Percentiles rank a stretch among this genome's conserved stretches.
These are phyloP conservation scores for Alloscopus bannaensis DNA, from an alignment of 2,888 invertebrate genomes.

Conservation along the genomic window DNA sequence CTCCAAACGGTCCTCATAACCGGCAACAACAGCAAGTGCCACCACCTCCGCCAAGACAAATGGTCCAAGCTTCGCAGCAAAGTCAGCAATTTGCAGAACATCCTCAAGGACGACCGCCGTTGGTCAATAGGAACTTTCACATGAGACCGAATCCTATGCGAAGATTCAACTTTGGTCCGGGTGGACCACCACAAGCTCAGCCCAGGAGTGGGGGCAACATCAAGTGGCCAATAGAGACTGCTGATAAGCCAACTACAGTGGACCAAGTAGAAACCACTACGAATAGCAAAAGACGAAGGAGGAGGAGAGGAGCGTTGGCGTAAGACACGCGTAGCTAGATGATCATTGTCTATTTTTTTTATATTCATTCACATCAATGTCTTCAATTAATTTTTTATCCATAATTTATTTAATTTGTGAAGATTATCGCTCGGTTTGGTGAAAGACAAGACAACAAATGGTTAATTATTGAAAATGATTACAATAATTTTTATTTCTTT, in stretches of 20 bases:
- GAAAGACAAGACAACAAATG: background rate
- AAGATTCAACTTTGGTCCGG: conserved; percentile 51
- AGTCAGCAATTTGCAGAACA: conserved; percentile 34
- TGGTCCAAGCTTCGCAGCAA: conserved; percentile 33
- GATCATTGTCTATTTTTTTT: no score
- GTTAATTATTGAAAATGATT: background rate
- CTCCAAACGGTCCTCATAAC: conserved; percentile 40
- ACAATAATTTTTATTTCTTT: background rate
- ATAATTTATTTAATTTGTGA: no score
- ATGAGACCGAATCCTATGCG: conserved; percentile 47
- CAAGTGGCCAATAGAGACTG: conserved; percentile 66
- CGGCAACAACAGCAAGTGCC: conserved; percentile 44
- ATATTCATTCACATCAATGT: no score
- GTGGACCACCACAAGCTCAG: conserved; percentile 52
- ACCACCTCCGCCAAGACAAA: conserved; percentile 44
- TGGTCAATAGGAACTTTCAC: conserved; percentile 48
- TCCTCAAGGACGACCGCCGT: conserved; percentile 27
- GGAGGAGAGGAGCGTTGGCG: conserved; percentile 32
- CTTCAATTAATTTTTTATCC: no score
- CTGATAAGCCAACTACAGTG: conserved; percentile 15
- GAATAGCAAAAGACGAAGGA: conserved; percentile 32
- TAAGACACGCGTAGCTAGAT: no score
- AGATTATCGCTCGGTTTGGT: no score
- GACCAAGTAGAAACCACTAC: conserved; percentile 26
- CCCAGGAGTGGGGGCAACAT: conserved; percentile 65